Evolutionary conservation across 2,888 invertebrate genomes (phyloP), one percentile per base, ranked within the genome.

Genomic region (Formica aserva): DNA sequence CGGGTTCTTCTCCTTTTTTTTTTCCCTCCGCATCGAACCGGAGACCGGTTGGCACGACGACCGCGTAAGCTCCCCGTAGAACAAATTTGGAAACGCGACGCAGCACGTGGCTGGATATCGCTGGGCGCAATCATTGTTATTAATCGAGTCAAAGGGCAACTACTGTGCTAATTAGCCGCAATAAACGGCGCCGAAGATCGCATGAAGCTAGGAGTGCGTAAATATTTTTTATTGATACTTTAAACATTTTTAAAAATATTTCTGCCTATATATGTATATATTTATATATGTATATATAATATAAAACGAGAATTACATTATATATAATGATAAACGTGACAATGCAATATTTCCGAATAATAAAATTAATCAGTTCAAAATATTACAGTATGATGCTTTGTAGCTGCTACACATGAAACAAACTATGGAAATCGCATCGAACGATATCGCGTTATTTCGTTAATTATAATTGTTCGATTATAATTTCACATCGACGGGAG

Each of bases 31-130:
- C 55, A 52, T 63, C 45, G 18, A 48, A 15, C n/a, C 18, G n/a
- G 41, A 62, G 60, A 76, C 75, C 83, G 81, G 69, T 48, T 69
- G 32, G 45, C 29, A 48, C 62, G 38, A 38, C 83, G 29, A 41
- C 15, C 22, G 57, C 45, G 71, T 67, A 35, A 78, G 22, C 60
- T 76, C 55, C 8, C 67, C 80, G 55, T 48, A n/a, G 72, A 71
- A 78, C 71, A 84, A 83, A 88, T 77, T 87, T 83, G 87, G 82
- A 52, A 77, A 83, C 87, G 87, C 89, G 52, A 77, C 87, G n/a
- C 71, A 77, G 78, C 81, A 89, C 88, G 88, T 86, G 87, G 76
- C 83, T 69, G 75, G 41, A 65, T 83, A 86, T 85, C 87, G 67
- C 35, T 45, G 86, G 72, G 83, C 75, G 89, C 82, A 83, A 48